A percentile compares a stretch with the other conserved stretches of the same genome.
These are phyloP conservation scores for Hydractinia symbiolongicarpus DNA, from an alignment of 30 jellyfish, hydroid and myxozoan species.

Conservation along the genomic window DNA sequence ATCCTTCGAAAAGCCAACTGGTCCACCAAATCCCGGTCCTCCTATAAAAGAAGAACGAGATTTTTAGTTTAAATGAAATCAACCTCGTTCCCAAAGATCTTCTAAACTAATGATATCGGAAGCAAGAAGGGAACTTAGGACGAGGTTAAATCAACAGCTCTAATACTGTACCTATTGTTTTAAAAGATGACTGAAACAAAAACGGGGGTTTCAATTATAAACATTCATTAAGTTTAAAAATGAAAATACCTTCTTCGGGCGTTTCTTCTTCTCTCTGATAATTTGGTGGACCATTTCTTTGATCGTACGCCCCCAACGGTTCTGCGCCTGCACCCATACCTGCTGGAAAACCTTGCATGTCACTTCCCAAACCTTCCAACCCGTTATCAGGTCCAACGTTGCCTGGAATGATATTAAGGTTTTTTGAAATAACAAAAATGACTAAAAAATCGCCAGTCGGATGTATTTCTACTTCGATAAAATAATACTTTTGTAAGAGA, in stretches of 20 bases:
- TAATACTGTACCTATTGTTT: too few species aligned
- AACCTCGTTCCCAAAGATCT: not conserved
- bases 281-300: not conserved
- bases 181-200: too few species aligned
- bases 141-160: too few species aligned
- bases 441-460: too few species aligned
- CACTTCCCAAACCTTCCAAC: conserved; percentile 40
- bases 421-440: too few species aligned
- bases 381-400: conserved; percentile 1
- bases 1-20: conserved; percentile 3
- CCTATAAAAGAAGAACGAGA: not conserved
- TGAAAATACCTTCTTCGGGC: conserved; percentile 3
- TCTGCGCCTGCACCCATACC: conserved; percentile 57
- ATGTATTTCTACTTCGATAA: too few species aligned
- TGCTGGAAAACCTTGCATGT: conserved; percentile 44
- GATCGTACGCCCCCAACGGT: conserved; percentile 37
- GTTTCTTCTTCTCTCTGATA: not conserved
- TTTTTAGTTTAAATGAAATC: not conserved
- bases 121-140: not conserved
- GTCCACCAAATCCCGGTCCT: conserved; percentile 17
- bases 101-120: not conserved
- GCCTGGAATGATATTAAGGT: conserved; percentile 1
- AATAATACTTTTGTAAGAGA: too few species aligned
- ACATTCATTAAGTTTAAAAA: not conserved
- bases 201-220: not conserved